These are phyloP conservation scores for Spicauda simplicius DNA, from an alignment of 2,888 invertebrate genomes.

Conservation along the genomic window DNA sequence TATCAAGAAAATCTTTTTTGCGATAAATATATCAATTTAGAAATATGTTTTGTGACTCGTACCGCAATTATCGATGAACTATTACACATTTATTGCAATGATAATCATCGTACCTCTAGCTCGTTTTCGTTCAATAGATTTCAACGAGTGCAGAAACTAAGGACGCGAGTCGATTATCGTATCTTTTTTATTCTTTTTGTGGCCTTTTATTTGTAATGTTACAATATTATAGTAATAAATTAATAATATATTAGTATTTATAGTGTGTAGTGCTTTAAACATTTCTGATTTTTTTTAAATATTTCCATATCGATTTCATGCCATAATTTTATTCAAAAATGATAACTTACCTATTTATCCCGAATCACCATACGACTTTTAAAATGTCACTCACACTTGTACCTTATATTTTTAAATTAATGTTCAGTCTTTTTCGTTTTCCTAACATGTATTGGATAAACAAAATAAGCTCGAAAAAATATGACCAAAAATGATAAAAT, in stretches of 20 bases:
- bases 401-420: neutral
- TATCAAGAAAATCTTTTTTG: too few relatives aligned
- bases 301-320: neutral
- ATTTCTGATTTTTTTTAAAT: too few relatives aligned
- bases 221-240: too few relatives aligned
- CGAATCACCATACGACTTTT: neutral
- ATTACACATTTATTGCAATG: neutral
- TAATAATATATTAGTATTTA: too few relatives aligned
- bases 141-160: slow-evolving; percentile 16
- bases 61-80: too few relatives aligned
- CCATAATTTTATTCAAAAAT: neutral
- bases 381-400: slow-evolving; percentile 18
- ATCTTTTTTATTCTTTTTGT: too few relatives aligned
- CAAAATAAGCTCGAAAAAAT: slow-evolving; percentile 1
- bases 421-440: neutral
- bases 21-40: too few relatives aligned
- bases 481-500: neutral
- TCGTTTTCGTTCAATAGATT: slow-evolving; percentile 17
- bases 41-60: too few relatives aligned
- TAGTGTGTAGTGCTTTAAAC: too few relatives aligned
- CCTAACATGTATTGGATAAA: slow-evolving; percentile 11
- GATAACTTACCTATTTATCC: slow-evolving; percentile 22
- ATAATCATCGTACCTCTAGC: neutral
- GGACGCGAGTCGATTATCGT: too few relatives aligned
- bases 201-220: too few relatives aligned